Evolutionary conservation across 2,888 invertebrate genomes (phyloP).

Genomic region (Agrochola macilenta): DNA sequence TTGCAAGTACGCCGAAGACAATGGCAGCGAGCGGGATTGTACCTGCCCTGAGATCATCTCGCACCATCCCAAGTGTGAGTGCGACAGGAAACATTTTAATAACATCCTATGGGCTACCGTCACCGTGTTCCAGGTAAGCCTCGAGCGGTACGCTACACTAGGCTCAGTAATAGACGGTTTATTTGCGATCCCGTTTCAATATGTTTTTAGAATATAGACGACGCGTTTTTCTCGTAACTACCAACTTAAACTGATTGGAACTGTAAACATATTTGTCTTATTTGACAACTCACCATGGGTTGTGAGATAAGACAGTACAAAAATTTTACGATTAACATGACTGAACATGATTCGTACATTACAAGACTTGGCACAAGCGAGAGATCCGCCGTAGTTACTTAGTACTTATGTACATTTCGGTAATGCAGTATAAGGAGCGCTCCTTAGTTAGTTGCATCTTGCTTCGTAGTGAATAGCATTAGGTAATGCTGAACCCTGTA

Average conservation of each 20-base stretch:
- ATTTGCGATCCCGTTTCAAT: conserved; percentile 87
- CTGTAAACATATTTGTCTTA: conserved; percentile 70
- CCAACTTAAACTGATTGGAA: conserved; percentile 63
- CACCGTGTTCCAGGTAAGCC: conserved; percentile 98
- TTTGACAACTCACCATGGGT: conserved; percentile 70
- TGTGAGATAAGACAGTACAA: conserved; percentile 73
- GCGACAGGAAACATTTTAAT: conserved; percentile 99
- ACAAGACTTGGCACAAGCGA: conserved; percentile 74
- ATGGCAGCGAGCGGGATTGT: conserved; percentile 96
- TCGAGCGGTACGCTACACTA: conserved; percentile 82
- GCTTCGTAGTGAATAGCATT: conserved; percentile 81
- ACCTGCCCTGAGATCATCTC: conserved; percentile 97
- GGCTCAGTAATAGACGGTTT: conserved; percentile 83
- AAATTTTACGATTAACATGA: conserved; percentile 50
- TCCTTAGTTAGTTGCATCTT: conserved; percentile 88
- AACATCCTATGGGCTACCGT: conserved; percentile 99
- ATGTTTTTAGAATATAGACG: conserved; percentile 81
- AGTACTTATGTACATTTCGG: conserved; percentile 69
- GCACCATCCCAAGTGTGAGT: conserved; percentile 97
- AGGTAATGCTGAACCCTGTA: conserved; percentile 84
- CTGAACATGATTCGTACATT: conserved; percentile 60
- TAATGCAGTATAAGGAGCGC: conserved; percentile 83
- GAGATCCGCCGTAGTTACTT: conserved; percentile 81
- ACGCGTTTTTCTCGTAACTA: conserved; percentile 85
- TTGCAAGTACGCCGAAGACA: conserved; percentile 98